Evolutionary conservation across 2,888 invertebrate genomes (phyloP).

Genomic region (Mechanitis messenoides): DNA sequence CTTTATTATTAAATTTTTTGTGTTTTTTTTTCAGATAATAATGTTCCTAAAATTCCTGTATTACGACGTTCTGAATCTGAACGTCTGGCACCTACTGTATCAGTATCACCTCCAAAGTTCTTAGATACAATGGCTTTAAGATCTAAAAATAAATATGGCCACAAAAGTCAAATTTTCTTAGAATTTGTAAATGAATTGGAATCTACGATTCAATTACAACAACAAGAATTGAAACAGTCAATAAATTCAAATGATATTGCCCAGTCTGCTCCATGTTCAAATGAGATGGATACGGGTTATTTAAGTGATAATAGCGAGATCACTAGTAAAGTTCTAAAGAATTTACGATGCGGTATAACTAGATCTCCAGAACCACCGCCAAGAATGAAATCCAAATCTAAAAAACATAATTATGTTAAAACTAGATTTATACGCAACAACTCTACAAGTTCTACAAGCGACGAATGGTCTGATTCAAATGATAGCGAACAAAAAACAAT

Average conservation of each 20-base stretch:
- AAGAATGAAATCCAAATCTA: constrained; percentile 57
- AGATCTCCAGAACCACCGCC: constrained; percentile 72
- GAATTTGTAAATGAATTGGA: constrained; percentile 59
- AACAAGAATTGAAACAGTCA: constrained; percentile 28
- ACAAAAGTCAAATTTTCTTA: constrained; percentile 79
- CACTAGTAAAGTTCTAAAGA: constrained; percentile 57
- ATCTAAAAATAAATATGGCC: constrained; percentile 77
- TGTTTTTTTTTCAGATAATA: constrained; percentile 58
- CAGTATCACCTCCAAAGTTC: constrained; percentile 77
- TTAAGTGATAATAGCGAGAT: constrained; percentile 68
- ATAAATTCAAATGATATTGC: constrained; percentile 15
- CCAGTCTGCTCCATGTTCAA: constrained; percentile 29
- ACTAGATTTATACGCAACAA: constrained; percentile 68
- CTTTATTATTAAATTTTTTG: not conserved
- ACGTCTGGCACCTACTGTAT: constrained; percentile 55
- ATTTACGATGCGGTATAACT: constrained; percentile 61
- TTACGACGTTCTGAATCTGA: constrained; percentile 71
- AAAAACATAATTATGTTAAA: constrained; percentile 72
- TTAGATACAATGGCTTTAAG: constrained; percentile 91
- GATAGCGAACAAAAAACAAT: constrained; percentile 69
- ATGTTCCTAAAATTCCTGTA: constrained; percentile 59
- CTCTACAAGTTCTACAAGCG: constrained; percentile 69
- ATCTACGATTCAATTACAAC: constrained; percentile 26
- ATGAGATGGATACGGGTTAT: constrained; percentile 55
- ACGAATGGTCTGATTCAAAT: constrained; percentile 71